Conservation (phyloP, 2,113 vertebrate species). For the Corydoras maculifer region DNA sequence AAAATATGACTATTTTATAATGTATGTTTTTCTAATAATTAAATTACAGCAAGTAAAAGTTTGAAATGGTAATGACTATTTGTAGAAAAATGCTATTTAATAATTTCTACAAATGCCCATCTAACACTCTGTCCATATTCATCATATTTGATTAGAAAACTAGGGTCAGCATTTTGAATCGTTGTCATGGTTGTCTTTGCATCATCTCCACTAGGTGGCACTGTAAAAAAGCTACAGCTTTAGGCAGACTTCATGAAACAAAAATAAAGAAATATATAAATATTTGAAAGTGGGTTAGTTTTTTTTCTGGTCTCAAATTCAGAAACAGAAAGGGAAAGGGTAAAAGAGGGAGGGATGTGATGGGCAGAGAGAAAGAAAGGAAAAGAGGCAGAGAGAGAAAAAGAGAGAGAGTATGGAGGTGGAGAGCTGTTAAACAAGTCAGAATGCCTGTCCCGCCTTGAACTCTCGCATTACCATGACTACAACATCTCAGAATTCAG, state of each 20-base stretch:
- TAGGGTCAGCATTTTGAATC: too few relatives aligned
- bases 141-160: too few relatives aligned
- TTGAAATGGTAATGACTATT: too few relatives aligned
- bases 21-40: neutral
- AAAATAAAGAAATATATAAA: constrained; percentile 51
- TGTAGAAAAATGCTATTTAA: too few relatives aligned
- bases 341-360: too few relatives aligned
- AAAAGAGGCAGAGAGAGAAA: constrained; percentile 21
- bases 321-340: constrained; percentile 19
- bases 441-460: constrained; percentile 43
- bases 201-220: constrained; percentile 59
- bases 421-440: constrained; percentile 28
- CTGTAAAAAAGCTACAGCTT: constrained; percentile 46
- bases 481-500: constrained; percentile 45
- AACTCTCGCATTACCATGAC: constrained; percentile 51
- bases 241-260: constrained; percentile 17
- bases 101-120: too few relatives aligned
- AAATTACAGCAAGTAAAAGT: too few relatives aligned
- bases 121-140: too few relatives aligned
- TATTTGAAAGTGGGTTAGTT: constrained; percentile 50
- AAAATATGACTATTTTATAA: too few relatives aligned
- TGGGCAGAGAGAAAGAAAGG: constrained; percentile 17
- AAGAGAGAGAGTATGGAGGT: constrained; percentile 4
- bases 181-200: neutral
- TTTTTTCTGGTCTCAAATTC: constrained; percentile 20